Evolutionary conservation across 1,140 invertebrate genomes (phyloP).

Genomic region (Proctacanthus coquilletti): DNA sequence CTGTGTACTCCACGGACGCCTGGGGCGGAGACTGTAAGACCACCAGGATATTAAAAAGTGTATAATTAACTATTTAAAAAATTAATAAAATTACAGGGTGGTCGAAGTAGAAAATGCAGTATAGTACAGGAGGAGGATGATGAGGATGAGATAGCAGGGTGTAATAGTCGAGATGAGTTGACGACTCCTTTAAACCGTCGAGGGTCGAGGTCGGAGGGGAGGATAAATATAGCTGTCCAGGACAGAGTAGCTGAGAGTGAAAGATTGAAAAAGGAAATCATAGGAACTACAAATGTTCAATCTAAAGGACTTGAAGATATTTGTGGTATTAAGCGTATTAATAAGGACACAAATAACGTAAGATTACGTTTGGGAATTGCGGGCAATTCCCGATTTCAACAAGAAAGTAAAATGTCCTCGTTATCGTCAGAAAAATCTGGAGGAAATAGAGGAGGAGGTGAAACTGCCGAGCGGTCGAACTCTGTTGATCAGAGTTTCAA

Average conservation of each 20-base stretch:
- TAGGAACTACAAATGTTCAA: too few relatives aligned
- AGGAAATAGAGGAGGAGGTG: neutral
- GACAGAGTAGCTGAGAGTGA: constrained; percentile 29
- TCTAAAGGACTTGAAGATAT: too few relatives aligned
- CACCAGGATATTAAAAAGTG: neutral
- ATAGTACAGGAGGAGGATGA: constrained; percentile 78
- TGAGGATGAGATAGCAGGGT: constrained; percentile 37
- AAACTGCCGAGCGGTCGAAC: neutral
- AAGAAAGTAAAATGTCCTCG: too few relatives aligned
- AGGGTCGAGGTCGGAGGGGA: constrained; percentile 44
- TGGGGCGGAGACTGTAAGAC: neutral
- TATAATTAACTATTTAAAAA: neutral
- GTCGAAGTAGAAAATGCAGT: constrained; percentile 63
- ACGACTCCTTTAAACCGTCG: constrained; percentile 26
- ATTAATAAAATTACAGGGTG: constrained; percentile 13
- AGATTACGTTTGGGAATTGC: neutral
- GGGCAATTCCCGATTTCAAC: too few relatives aligned
- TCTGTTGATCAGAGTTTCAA: neutral
- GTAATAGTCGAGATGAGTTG: constrained; percentile 31
- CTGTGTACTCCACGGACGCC: constrained; percentile 3
- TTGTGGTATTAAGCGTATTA: constrained; percentile 6
- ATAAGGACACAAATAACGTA: neutral
- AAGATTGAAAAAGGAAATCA: too few relatives aligned
- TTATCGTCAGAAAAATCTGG: too few relatives aligned
- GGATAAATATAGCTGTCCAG: constrained; percentile 38